Conservation (phyloP, 2,113 vertebrate genomes). For the Malaclemys terrapin region DNA sequence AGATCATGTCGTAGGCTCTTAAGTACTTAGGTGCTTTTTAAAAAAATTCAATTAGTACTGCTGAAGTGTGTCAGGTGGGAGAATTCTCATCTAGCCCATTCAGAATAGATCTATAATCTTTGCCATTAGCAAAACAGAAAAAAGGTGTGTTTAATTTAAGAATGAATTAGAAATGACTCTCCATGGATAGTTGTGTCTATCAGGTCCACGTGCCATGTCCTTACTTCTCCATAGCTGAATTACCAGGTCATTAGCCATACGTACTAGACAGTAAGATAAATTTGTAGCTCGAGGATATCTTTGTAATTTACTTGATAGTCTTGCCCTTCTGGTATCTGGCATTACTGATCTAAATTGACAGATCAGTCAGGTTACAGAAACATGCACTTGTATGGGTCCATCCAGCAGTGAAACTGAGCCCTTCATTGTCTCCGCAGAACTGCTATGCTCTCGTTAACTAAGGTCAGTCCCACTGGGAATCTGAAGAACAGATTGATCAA, state of each 20-base stretch:
- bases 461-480: background rate
- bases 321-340: conserved; percentile 28
- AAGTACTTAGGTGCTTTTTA: background rate
- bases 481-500: rapidly evolving
- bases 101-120: background rate
- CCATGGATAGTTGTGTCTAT: background rate
- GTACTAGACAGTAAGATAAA: conserved; percentile 29
- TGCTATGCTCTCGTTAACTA: background rate
- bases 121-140: background rate
- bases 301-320: conserved; percentile 50
- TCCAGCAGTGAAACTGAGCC: background rate
- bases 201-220: background rate
- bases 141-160: background rate
- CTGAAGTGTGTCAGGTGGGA: background rate
- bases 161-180: conserved; percentile 24
- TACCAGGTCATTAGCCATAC: conserved; percentile 18
- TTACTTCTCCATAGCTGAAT: conserved; percentile 49
- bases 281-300: conserved; percentile 45
- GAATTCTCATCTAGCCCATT: background rate
- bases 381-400: background rate
- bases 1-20: background rate
- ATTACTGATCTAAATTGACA: conserved; percentile 47
- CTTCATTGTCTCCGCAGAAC: background rate
- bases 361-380: conserved; percentile 28
- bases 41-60: background rate